Percentiles rank a stretch among this genome's conserved stretches.
These are phyloP conservation scores for Alaudala cheleensis DNA, from an alignment of 2,113 vertebrate species.

Conservation along the genomic window DNA sequence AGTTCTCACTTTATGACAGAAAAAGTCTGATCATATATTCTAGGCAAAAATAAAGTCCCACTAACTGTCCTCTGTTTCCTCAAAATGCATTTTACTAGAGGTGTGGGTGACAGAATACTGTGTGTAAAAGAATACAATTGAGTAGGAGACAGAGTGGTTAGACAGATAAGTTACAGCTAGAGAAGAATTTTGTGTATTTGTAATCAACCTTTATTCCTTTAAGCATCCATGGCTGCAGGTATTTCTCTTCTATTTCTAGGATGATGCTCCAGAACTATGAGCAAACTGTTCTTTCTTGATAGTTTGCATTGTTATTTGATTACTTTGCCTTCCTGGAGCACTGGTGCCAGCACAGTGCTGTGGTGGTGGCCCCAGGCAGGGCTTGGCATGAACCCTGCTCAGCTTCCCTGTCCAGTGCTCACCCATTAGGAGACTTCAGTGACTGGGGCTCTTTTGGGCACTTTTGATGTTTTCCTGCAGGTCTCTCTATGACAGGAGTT, in stretches of 20 bases:
- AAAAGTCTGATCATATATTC: slow-evolving; percentile 44
- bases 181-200: background rate
- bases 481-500: background rate
- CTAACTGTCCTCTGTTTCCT: slow-evolving; percentile 39
- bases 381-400: background rate
- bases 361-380: rapidly evolving
- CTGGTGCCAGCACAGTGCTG: background rate
- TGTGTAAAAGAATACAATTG: background rate
- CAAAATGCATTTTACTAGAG: background rate
- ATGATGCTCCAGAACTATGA: background rate
- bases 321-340: background rate
- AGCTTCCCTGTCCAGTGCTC: background rate
- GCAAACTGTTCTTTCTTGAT: background rate
- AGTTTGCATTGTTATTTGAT: background rate
- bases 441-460: background rate
- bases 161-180: background rate
- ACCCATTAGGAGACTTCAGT: background rate
- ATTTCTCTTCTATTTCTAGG: background rate
- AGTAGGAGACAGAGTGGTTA: background rate
- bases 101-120: background rate
- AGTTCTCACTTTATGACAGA: slow-evolving; percentile 28
- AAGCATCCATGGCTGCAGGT: background rate
- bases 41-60: background rate
- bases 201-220: background rate
- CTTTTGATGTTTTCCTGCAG: background rate